Conservation (phyloP, 2,113 vertebrate genomes). For the Nannospalax galili region DNA sequence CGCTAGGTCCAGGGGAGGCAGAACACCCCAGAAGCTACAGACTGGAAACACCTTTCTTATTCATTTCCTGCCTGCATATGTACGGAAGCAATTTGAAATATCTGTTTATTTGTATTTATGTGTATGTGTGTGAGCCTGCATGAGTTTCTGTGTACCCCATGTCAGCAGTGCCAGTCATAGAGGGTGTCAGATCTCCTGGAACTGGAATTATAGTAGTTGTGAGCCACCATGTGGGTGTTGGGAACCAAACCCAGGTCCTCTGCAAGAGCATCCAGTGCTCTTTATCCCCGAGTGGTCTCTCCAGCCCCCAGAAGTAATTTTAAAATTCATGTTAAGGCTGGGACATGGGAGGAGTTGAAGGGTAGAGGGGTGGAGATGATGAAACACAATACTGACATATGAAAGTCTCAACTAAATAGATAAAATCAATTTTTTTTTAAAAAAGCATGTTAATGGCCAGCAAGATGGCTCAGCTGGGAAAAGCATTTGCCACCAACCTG, state of each 20-base stretch:
- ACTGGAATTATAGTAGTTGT: not conserved
- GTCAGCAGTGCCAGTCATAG: not conserved
- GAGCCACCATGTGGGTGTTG: not conserved
- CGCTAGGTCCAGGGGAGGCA: too few relatives aligned
- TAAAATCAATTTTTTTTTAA: too few relatives aligned
- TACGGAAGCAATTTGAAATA: slow-evolving; percentile 71
- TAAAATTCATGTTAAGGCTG: too few relatives aligned
- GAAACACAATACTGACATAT: too few relatives aligned
- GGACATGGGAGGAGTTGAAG: too few relatives aligned
- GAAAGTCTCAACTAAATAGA: too few relatives aligned
- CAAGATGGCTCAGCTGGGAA: not conserved
- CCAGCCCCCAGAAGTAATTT: not conserved
- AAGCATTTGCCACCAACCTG: not conserved
- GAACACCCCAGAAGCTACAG: too few relatives aligned
- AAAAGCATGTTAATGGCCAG: not conserved
- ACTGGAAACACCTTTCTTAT: not conserved
- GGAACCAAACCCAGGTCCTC: not conserved
- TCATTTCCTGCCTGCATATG: slow-evolving; percentile 50
- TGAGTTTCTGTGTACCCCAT: not conserved
- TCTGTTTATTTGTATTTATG: not conserved
- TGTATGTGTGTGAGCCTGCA: not conserved
- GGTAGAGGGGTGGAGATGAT: too few relatives aligned
- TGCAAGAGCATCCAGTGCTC: not conserved
- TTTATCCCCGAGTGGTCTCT: not conserved
- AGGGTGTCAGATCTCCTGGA: too few relatives aligned